These are phyloP conservation scores for Darevskia mixta DNA, from an alignment of 2,797 vertebrate species.

Conservation along the genomic window DNA sequence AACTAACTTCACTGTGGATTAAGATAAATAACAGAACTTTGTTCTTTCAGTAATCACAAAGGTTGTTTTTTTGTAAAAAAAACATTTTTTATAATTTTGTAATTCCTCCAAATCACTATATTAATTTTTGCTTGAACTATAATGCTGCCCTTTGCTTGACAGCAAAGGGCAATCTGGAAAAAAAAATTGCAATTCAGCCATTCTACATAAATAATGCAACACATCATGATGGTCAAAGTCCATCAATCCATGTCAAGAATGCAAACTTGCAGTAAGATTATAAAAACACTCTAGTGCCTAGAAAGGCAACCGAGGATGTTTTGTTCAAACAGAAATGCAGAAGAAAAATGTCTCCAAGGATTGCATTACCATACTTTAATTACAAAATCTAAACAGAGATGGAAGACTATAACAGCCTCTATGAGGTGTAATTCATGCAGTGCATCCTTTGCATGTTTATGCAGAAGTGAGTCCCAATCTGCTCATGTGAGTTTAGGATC, in stretches of 20 bases:
- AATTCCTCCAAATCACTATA: not conserved
- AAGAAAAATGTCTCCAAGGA: not conserved
- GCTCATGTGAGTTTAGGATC: not conserved
- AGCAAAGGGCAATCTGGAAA: conserved; percentile 61
- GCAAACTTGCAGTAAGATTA: conserved; percentile 54
- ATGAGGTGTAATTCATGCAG: not conserved
- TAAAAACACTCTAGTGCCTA: conserved; percentile 43
- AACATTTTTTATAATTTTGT: conserved; percentile 18
- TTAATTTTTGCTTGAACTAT: conserved; percentile 44
- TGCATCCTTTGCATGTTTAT: not conserved
- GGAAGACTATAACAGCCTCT: not conserved
- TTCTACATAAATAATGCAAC: conserved; percentile 69
- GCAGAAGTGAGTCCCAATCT: not conserved
- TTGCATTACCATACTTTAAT: not conserved
- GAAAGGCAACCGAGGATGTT: conserved; percentile 28
- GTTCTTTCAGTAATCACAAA: conserved; percentile 7
- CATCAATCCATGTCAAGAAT: conserved; percentile 63
- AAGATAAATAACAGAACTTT: not conserved
- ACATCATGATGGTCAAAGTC: conserved; percentile 33
- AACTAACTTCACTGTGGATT: not conserved
- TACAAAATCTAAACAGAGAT: not conserved
- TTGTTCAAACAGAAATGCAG: not conserved
- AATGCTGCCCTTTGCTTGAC: conserved; percentile 41
- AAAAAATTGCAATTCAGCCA: conserved; percentile 45
- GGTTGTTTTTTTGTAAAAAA: not conserved